Evolutionary conservation across 1,140 invertebrate species (phyloP), one percentile per base, ranked within the genome.

Genomic region (Aphelenchoides fujianensis): DNA sequence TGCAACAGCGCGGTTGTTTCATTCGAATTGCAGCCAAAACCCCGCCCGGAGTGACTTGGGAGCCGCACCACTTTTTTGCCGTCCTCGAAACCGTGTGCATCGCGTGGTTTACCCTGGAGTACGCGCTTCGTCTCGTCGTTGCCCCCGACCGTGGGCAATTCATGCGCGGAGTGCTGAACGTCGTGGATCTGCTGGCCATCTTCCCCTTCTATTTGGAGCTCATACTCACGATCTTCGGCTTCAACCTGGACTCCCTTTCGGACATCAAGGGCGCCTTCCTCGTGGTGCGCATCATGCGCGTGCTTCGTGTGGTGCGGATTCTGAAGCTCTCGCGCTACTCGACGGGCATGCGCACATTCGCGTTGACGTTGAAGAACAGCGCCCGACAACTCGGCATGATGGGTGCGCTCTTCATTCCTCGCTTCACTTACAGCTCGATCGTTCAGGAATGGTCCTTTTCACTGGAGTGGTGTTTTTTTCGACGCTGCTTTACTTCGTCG

Each of bases 291-390:
- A 69, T 82, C 7, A 66, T 85, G 7, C 80, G 83, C 54, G 78
- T 84, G 16, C 72, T 84, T 31, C 70, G 83, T 28, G 81, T 84
- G n/a, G 72, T 85, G 2, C 72, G 83, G 57, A 85, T 84, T 64
- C 70, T 84, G 27, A 84, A 84, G 71, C 68, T 84, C 12, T 83
- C 62, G 19, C 54, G 83, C 1, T 85, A 88, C 77, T 87, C 86
- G 5, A 84, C 84, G n/a, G 87, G 87, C 52, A 82, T 88, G 54
- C 85, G 87, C 74, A 86, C 87, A 32, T 82, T 88, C 9, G 85
- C 87, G 9, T 74, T 87, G 53, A 88, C 87, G 1, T 85, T 88
- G 70, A 83, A 85, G 19, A 75, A 62, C 35, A 69, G 62, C 2
- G 79, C 79, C 31, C 66, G 74, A 5, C 79, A 80, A 55, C 69